These are phyloP conservation scores for Bombus superbus DNA, from an alignment of 1,140 invertebrate genomes.

Conservation along the genomic window DNA sequence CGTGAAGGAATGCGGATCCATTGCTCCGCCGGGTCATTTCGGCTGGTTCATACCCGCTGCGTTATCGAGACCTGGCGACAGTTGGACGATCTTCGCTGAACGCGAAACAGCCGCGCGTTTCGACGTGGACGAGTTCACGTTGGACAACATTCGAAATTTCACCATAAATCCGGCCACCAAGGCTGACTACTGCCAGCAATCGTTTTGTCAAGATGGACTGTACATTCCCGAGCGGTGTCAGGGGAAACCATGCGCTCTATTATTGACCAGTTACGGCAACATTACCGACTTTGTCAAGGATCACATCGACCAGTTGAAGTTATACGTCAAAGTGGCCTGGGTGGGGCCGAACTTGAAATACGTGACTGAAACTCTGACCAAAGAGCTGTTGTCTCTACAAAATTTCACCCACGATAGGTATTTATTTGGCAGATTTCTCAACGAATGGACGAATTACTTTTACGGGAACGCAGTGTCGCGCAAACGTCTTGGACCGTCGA, in stretches of 20 bases:
- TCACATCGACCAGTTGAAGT: constrained; percentile 83
- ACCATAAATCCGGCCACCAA: constrained; percentile 52
- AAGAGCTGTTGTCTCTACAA: constrained; percentile 48
- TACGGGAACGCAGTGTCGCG: neutral
- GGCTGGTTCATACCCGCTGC: constrained; percentile 88
- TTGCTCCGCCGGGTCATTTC: constrained; percentile 86
- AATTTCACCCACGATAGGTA: constrained; percentile 51
- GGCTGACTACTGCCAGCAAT: constrained; percentile 80
- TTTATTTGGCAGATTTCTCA: too few relatives aligned
- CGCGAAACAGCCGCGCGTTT: constrained; percentile 79
- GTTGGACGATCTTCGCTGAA: constrained; percentile 83
- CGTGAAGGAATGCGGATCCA: constrained; percentile 85
- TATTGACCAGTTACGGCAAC: constrained; percentile 84
- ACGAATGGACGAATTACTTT: neutral
- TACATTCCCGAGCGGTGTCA: constrained; percentile 84
- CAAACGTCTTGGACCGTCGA: neutral
- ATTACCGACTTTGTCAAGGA: constrained; percentile 82
- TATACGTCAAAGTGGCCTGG: constrained; percentile 86
- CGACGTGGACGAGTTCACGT: constrained; percentile 74
- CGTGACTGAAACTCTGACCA: constrained; percentile 80
- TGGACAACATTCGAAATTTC: constrained; percentile 60
- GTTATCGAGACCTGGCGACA: constrained; percentile 76
- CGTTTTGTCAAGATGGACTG: constrained; percentile 84
- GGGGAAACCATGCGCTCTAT: constrained; percentile 82
- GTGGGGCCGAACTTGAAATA: constrained; percentile 84